Conservation (phyloP, 2,888 invertebrate genomes). For the Oithona nana region DNA sequence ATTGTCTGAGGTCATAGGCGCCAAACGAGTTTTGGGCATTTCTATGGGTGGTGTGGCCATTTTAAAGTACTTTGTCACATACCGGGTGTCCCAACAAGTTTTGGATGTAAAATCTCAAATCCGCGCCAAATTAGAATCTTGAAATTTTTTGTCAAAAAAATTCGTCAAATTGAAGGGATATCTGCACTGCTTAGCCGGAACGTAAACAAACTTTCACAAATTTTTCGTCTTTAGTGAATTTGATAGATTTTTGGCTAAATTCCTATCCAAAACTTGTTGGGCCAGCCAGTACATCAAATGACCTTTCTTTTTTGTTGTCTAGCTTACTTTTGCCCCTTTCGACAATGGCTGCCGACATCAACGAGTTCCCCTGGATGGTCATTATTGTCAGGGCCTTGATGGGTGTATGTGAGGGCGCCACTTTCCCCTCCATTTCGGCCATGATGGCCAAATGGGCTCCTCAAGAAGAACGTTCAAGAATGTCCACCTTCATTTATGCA, state of each 20-base stretch:
- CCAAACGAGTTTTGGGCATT: slow-evolving; percentile 27
- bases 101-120: not conserved
- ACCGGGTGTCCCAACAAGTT: no score
- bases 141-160: no score
- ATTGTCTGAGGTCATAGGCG: slow-evolving; percentile 31
- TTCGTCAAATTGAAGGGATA: no score
- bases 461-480: slow-evolving; percentile 77
- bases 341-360: slow-evolving; percentile 26
- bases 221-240: no score
- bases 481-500: slow-evolving; percentile 34
- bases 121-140: no score
- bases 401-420: slow-evolving; percentile 44
- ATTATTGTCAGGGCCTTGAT: slow-evolving; percentile 25
- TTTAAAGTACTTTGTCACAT: slow-evolving; percentile 24
- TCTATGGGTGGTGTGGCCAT: slow-evolving; percentile 24
- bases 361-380: slow-evolving; percentile 19
- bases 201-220: no score
- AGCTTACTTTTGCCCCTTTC: not conserved
- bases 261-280: no score
- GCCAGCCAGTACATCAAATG: no score
- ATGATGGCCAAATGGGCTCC: slow-evolving; percentile 89
- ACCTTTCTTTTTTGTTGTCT: not conserved
- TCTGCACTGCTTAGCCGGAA: no score
- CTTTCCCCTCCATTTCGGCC: slow-evolving; percentile 82
- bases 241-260: no score